These are phyloP conservation scores for Isurus oxyrinchus DNA, from an alignment of 2,113 vertebrate species.

Conservation along the genomic window DNA sequence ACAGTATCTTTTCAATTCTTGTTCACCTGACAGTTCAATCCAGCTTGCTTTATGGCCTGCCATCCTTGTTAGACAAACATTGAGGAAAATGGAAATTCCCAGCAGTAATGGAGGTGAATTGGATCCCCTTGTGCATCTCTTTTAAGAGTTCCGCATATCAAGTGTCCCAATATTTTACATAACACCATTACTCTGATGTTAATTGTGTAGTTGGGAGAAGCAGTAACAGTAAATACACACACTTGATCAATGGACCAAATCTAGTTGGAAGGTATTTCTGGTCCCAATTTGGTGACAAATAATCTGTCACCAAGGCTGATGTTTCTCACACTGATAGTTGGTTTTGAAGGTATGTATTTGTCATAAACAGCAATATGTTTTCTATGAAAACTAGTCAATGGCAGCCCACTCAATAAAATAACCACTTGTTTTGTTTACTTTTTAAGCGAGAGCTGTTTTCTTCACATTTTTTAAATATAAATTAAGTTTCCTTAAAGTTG, in stretches of 20 bases:
- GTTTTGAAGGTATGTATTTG: neutral
- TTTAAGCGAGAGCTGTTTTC: neutral
- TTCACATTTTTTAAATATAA: neutral
- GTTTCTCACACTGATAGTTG: neutral
- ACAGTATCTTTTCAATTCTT: neutral
- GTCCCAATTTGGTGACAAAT: neutral
- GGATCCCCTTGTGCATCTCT: neutral
- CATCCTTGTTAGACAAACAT: neutral
- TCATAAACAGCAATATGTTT: neutral
- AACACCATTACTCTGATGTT: neutral
- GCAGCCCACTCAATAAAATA: too few species aligned
- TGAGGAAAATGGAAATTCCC: neutral
- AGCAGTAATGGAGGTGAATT: neutral
- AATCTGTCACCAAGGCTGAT: neutral
- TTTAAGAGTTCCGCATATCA: neutral
- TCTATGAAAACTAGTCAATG: neutral
- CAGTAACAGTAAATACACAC: neutral
- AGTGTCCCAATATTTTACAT: neutral
- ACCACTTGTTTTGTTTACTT: too few species aligned
- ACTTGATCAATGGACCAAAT: neutral
- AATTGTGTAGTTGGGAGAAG: neutral
- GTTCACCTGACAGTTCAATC: neutral
- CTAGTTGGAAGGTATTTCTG: neutral
- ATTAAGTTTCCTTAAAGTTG: neutral
- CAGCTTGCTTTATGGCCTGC: neutral